Conservation (phyloP, 1,140 invertebrate genomes). For the Nilaparvata lugens region DNA sequence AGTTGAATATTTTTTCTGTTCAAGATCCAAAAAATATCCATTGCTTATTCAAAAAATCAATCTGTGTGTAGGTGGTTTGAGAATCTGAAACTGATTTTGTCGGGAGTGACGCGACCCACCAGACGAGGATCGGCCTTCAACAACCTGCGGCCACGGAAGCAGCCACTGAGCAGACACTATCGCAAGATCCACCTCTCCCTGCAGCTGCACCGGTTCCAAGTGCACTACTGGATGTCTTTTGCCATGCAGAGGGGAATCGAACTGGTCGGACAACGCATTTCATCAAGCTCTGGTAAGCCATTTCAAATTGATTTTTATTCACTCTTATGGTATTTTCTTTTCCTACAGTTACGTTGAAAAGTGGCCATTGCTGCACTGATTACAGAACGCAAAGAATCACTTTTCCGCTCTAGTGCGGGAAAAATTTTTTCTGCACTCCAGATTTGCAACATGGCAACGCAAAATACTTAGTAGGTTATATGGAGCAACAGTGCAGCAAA, state of each 20-base stretch:
- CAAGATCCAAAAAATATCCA: too few relatives aligned
- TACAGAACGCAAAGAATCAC: too few relatives aligned
- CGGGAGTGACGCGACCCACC: slow-evolving; percentile 88
- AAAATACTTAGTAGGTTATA: too few relatives aligned
- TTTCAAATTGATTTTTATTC: too few relatives aligned
- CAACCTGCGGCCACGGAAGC: slow-evolving; percentile 72
- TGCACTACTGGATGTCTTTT: slow-evolving; percentile 98
- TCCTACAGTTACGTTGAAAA: too few relatives aligned
- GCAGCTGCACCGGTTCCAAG: slow-evolving; percentile 80
- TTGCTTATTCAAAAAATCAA: background rate
- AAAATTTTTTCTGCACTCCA: too few relatives aligned
- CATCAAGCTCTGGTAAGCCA: slow-evolving; percentile 58
- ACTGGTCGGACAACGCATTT: slow-evolving; percentile 74
- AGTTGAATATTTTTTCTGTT: too few relatives aligned
- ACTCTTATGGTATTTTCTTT: too few relatives aligned
- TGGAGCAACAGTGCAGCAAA: too few relatives aligned
- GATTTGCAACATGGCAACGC: too few relatives aligned
- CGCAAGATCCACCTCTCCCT: slow-evolving; percentile 76
- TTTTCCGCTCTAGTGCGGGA: too few relatives aligned
- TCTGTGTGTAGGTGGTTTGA: slow-evolving; percentile 70
- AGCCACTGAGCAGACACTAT: slow-evolving; percentile 89
- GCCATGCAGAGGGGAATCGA: slow-evolving; percentile 91
- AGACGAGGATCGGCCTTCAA: slow-evolving; percentile 80
- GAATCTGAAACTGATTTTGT: slow-evolving; percentile 91
- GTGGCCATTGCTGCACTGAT: too few relatives aligned